phyloP scores from a whole-genome alignment of 2,797 vertebrate species.

The Peromyscus eremicus region DNA sequence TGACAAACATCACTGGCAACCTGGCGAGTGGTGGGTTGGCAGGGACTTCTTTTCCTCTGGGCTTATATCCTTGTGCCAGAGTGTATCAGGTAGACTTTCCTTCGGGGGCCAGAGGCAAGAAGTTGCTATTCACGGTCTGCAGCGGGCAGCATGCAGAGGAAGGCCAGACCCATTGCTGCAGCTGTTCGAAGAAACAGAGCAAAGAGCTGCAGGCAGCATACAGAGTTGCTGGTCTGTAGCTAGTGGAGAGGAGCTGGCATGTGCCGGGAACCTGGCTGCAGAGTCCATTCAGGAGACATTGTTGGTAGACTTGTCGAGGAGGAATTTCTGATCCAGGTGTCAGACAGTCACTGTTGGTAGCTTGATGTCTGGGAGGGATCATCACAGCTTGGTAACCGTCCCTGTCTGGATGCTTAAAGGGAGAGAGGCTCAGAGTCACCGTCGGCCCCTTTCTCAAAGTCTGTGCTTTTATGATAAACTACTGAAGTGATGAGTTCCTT shows the following conservation, averaged over 20 bases:
- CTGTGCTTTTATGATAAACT: background rate
- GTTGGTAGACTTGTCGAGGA: background rate
- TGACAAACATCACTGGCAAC: background rate
- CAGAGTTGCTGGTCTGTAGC: background rate
- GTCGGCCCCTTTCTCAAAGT: background rate
- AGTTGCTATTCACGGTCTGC: background rate
- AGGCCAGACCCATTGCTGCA: background rate
- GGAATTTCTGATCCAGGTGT: background rate
- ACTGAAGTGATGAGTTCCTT: background rate
- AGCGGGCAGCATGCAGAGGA: background rate
- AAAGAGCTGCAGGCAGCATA: background rate
- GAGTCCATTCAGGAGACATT: background rate
- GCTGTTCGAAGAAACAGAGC: background rate
- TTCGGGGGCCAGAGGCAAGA: constrained; percentile 39
- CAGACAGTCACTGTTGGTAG: background rate
- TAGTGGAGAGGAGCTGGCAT: background rate
- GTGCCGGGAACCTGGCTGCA: background rate
- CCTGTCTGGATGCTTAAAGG: background rate
- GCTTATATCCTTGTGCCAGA: background rate
- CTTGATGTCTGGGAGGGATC: background rate
- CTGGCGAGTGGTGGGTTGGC: constrained; percentile 56
- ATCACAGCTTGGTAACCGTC: background rate
- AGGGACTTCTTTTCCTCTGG: constrained; percentile 50
- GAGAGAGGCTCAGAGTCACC: background rate
- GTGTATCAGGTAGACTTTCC: constrained; percentile 64